Percentiles rank a stretch among this genome's conserved stretches.
These are phyloP conservation scores for Entomobrya multifasciata DNA, from an alignment of 2,888 invertebrate genomes.

Conservation along the genomic window DNA sequence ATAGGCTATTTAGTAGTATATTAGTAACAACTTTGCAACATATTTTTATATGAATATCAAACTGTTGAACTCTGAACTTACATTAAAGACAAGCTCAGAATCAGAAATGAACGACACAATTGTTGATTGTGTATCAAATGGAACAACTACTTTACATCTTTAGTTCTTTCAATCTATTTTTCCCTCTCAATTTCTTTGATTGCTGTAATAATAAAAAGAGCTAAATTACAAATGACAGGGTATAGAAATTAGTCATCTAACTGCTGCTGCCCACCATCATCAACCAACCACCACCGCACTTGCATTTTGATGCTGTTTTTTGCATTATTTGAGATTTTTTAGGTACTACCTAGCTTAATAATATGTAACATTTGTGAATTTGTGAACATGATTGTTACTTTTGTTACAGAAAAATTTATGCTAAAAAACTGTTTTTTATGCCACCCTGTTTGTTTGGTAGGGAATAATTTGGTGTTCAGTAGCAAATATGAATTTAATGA, in stretches of 20 bases:
- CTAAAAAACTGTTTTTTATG: neutral
- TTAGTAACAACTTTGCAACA: neutral
- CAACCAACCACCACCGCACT: conserved; percentile 10
- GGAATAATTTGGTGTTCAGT: neutral
- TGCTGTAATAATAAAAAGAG: conserved; percentile 19
- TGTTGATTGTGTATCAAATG: no score
- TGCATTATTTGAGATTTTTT: neutral
- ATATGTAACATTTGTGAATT: no score
- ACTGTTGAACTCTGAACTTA: no score
- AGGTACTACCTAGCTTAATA: no score
- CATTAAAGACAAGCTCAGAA: no score
- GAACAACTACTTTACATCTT: conserved; percentile 33
- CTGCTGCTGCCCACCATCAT: neutral
- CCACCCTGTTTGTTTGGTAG: no score
- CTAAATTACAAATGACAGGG: conserved; percentile 60
- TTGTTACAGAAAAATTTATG: conserved; percentile 5
- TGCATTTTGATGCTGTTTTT: neutral
- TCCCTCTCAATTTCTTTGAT: neutral
- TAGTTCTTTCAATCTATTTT: neutral
- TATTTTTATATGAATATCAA: no score
- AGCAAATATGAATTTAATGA: no score
- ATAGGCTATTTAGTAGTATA: neutral
- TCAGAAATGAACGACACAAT: conserved; percentile 2
- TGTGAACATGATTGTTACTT: no score
- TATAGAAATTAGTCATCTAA: neutral